Percentiles rank a stretch among this genome's conserved stretches.
These are phyloP conservation scores for Chalcis sispes DNA, from an alignment of 2,888 invertebrate species.

Conservation along the genomic window DNA sequence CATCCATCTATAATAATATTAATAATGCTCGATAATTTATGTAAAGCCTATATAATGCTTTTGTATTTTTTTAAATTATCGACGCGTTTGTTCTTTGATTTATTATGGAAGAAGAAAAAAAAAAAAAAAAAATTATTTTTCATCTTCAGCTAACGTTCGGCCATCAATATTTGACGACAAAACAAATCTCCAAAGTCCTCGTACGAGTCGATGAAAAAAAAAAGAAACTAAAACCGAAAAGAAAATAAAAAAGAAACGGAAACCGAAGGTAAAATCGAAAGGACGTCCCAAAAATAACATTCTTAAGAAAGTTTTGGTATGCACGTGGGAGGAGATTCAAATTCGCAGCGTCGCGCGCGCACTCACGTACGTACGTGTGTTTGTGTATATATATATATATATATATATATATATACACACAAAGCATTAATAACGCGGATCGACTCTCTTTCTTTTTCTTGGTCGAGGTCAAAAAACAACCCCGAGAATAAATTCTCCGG, in stretches of 20 bases:
- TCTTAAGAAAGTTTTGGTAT: slow-evolving; percentile 4
- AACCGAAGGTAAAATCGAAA: background rate
- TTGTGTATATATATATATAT: too few species aligned
- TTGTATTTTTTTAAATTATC: slow-evolving; percentile 3
- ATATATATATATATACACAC: too few species aligned
- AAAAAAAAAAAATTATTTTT: too few species aligned
- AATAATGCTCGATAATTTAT: slow-evolving; percentile 10
- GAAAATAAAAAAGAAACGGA: too few species aligned
- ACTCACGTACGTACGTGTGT: too few species aligned
- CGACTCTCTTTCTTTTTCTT: background rate
- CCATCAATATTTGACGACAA: too few species aligned
- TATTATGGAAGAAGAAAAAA: background rate
- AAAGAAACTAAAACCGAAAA: too few species aligned
- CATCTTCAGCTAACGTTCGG: too few species aligned
- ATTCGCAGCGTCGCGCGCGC: background rate
- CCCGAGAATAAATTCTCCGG: slow-evolving; percentile 15
- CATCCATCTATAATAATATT: background rate
- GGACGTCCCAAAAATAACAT: slow-evolving; percentile 19
- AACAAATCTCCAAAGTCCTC: background rate
- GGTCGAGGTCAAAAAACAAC: background rate
- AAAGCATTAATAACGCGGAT: slow-evolving; percentile 22
- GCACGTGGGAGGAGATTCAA: background rate
- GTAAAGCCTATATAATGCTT: background rate
- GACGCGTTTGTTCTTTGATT: background rate
- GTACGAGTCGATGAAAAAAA: too few species aligned